Percentiles rank a stretch among this genome's conserved stretches.
These are phyloP conservation scores for Petrosia ficiformis DNA, from an alignment of 37 sponge, comb jelly and placozoan species.

Conservation along the genomic window DNA sequence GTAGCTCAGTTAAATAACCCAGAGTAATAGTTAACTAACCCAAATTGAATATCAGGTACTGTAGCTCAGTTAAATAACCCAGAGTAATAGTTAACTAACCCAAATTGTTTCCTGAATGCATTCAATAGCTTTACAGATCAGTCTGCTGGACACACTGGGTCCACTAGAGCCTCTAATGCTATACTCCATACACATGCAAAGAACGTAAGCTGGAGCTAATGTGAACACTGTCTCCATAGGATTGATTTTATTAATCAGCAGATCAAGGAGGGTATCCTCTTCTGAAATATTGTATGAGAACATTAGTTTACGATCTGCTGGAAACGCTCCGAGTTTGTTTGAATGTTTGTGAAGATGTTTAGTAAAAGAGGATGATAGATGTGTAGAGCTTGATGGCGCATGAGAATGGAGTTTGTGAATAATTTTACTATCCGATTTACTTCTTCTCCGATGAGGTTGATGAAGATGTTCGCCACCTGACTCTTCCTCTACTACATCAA, in stretches of 20 bases:
- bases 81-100: slow-evolving; percentile 38
- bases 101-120: slow-evolving; percentile 51
- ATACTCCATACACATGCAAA: slow-evolving; percentile 60
- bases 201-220: slow-evolving; percentile 52
- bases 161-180: slow-evolving; percentile 23
- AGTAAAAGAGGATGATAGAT: background rate
- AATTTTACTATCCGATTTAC: background rate
- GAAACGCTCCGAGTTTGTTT: background rate
- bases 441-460: background rate
- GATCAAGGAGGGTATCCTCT: slow-evolving; percentile 27
- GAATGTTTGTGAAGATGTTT: no score
- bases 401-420: background rate
- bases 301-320: slow-evolving; percentile 17
- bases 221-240: slow-evolving; percentile 4
- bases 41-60: no score
- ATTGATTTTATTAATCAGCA: background rate
- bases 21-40: slow-evolving; percentile 38
- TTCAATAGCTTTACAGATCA: slow-evolving; percentile 35
- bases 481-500: background rate
- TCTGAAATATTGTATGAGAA: slow-evolving; percentile 24
- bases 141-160: slow-evolving; percentile 1
- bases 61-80: no score
- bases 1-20: no score
- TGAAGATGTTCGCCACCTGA: background rate
- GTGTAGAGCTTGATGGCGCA: background rate